Evolutionary conservation across 2,113 vertebrate genomes (phyloP).

Genomic region (Porphyrio hochstetteri): DNA sequence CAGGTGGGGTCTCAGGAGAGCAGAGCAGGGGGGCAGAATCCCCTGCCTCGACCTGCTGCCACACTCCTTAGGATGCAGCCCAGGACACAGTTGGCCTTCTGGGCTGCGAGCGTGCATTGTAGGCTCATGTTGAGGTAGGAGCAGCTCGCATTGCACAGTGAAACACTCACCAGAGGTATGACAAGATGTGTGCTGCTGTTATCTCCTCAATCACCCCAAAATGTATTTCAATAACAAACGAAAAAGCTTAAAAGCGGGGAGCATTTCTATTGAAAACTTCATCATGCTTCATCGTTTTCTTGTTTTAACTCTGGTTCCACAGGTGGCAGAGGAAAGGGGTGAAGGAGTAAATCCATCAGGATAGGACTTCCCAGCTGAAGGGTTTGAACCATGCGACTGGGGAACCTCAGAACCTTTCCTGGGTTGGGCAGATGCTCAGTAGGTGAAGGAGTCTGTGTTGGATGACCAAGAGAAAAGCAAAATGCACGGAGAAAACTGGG

Average conservation of each 20-base stretch:
- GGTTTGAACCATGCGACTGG: neutral
- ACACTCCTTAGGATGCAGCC: too few relatives aligned
- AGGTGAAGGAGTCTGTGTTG: neutral
- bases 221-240: neutral
- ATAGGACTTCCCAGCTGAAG: neutral
- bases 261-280: neutral
- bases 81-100: too few relatives aligned
- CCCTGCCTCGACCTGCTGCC: too few relatives aligned
- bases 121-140: neutral
- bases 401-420: neutral
- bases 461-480: neutral
- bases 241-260: neutral
- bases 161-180: neutral
- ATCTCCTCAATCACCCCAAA: neutral
- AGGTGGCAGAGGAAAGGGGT: neutral
- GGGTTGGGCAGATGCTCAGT: neutral
- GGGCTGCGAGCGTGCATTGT: too few relatives aligned
- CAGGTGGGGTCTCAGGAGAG: too few relatives aligned
- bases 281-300: neutral
- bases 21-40: too few relatives aligned
- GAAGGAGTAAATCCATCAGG: neutral
- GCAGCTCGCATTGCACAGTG: neutral
- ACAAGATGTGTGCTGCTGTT: neutral
- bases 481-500: accelerated
- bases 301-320: neutral